Conservation (phyloP, 1,140 invertebrate species). For the Bombus polaris region DNA sequence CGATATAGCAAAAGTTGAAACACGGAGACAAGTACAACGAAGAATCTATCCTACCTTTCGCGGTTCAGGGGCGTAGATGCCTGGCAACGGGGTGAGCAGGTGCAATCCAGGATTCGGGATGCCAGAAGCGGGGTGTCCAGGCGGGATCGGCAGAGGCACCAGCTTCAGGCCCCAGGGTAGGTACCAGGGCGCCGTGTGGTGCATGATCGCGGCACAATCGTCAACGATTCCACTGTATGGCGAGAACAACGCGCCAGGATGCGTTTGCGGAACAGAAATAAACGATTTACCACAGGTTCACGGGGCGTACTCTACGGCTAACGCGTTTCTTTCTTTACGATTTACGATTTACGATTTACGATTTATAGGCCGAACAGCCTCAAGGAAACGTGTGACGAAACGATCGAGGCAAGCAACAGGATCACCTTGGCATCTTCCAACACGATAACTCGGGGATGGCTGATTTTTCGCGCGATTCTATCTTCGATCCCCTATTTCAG, state of each 20-base stretch:
- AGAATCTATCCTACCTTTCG: constrained; percentile 76
- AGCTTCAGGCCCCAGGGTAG: constrained; percentile 81
- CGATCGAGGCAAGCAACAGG: neutral
- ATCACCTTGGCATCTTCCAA: constrained; percentile 64
- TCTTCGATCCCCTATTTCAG: too few relatives aligned
- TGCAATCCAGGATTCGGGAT: constrained; percentile 79
- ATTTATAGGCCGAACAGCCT: neutral
- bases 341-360: neutral
- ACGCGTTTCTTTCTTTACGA: neutral
- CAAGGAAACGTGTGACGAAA: neutral
- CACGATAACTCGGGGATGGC: neutral
- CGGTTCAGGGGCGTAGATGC: constrained; percentile 81
- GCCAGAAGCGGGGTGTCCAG: constrained; percentile 80
- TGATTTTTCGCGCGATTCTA: too few relatives aligned
- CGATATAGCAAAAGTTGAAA: neutral
- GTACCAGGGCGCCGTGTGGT: constrained; percentile 81
- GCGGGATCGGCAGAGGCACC: constrained; percentile 80
- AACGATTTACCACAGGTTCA: neutral
- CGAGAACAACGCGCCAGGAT: constrained; percentile 52
- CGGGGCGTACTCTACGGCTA: too few relatives aligned
- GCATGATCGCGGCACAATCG: constrained; percentile 74
- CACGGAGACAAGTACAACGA: neutral
- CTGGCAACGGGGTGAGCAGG: constrained; percentile 79
- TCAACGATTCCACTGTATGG: constrained; percentile 40
- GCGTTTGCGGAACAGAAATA: neutral